Evolutionary conservation across 1,140 invertebrate species (phyloP).

Genomic region (Argopecten irradians): DNA sequence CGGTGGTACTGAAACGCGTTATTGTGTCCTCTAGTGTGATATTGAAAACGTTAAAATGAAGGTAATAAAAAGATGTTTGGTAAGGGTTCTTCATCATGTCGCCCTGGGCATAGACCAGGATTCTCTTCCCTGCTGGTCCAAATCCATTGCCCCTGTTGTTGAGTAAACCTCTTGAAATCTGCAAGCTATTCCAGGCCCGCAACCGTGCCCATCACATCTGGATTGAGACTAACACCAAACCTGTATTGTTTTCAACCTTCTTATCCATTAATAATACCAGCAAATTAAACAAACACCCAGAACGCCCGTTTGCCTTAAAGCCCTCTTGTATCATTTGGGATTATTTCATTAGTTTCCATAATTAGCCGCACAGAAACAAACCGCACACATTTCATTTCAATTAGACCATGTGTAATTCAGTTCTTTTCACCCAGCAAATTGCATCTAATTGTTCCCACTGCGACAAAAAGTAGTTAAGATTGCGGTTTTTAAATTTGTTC

Average conservation of each 20-base stretch:
- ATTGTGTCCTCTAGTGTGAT: not conserved
- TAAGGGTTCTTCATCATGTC: constrained; percentile 21
- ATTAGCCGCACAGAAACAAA: constrained; percentile 11
- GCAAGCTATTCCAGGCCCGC: not conserved
- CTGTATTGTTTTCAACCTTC: constrained; percentile 21
- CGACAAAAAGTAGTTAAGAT: constrained; percentile 18
- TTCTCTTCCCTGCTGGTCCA: not conserved
- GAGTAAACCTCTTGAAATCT: constrained; percentile 1
- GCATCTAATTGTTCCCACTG: constrained; percentile 15
- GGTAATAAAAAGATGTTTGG: constrained; percentile 22
- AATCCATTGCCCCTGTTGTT: not conserved
- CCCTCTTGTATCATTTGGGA: constrained; percentile 8
- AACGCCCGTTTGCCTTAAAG: constrained; percentile 8
- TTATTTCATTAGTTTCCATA: constrained; percentile 18
- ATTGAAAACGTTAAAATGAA: not conserved
- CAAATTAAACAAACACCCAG: constrained; percentile 21
- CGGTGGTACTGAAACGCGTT: not conserved
- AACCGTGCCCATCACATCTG: not conserved
- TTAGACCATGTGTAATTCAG: constrained; percentile 17
- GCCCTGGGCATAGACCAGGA: not conserved
- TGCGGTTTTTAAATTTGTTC: constrained; percentile 3
- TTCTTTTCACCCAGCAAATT: constrained; percentile 1
- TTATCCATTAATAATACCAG: constrained; percentile 23
- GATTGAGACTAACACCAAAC: constrained; percentile 1
- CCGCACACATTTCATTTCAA: constrained; percentile 21